Evolutionary conservation across 1,140 invertebrate species (phyloP), one percentile per base, ranked within the genome.

Genomic region (Notospermus geniculatus): DNA sequence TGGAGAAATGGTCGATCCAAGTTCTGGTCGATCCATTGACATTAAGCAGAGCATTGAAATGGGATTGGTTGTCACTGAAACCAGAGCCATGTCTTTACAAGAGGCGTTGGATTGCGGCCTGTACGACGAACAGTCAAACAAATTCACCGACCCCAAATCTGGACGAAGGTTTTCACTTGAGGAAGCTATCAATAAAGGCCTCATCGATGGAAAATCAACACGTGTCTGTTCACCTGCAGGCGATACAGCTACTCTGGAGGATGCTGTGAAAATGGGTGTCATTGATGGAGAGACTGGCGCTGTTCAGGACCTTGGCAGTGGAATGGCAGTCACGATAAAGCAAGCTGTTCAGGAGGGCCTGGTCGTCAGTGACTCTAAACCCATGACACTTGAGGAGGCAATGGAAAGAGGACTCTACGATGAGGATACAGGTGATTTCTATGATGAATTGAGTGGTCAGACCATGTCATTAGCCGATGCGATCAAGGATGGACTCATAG

Each of bases 21-120:
- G 60, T 29, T 74, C 71, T 11, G 74, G 74, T 5, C 64, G 77
- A 32, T 60, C 46, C 22, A 73, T 78, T 65, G 64, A 67, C 1
- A 58, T 79, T n/a, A 55, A 88, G 46, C 90, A 93, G 83, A 93
- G 91, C 2, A 88, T 93, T 71, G 90, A 93, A 76, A 83, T 86
- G 67, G 92, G 91, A n/a, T 80, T 91, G 27, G 79, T 95, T 1
- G 84, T 71, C 7, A 91, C 46, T 89, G 94, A 84, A 87, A 90
- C 1, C 85, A 88, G 53, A 87, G 4, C 32, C 32, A 36, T 36
- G 32, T 36, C 32, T 7, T 36, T 94, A 2, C 83, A 85, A 60
- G 90, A 95, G 78, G 90, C 91, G 13, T 83, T 96, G 22, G 86
- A 88, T 65, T 80, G 83, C 27, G 89, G 89, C 5, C 59, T 78